A percentile compares a stretch with the other conserved stretches of the same genome.
These are phyloP conservation scores for Idaea dimidiata DNA, from an alignment of 2,888 invertebrate species.

Conservation along the genomic window DNA sequence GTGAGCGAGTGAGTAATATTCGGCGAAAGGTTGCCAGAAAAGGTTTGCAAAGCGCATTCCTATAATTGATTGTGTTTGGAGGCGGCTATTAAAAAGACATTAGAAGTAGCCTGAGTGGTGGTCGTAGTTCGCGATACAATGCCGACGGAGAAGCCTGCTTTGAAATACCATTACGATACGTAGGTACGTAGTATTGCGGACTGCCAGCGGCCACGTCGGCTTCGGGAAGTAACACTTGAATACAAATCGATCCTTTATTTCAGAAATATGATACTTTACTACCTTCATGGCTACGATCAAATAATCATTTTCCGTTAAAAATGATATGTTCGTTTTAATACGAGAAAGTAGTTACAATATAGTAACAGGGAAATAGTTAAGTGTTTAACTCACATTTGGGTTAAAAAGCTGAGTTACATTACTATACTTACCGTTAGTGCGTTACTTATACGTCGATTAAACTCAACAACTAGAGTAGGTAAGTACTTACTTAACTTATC, in stretches of 20 bases:
- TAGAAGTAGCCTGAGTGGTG: slow-evolving; percentile 37
- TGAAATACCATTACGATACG: slow-evolving; percentile 7
- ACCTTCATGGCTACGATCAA: slow-evolving; percentile 3
- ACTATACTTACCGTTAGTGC: background rate
- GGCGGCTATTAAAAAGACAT: slow-evolving; percentile 48
- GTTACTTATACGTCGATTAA: too few relatives aligned
- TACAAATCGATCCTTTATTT: slow-evolving; percentile 26
- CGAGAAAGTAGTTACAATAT: slow-evolving; percentile 4
- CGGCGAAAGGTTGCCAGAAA: slow-evolving; percentile 32
- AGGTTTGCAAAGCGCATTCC: slow-evolving; percentile 30
- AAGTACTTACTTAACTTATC: too few relatives aligned
- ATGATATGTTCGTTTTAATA: slow-evolving; percentile 5
- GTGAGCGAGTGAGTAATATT: slow-evolving; percentile 20
- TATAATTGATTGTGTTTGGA: slow-evolving; percentile 43
- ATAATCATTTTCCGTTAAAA: background rate
- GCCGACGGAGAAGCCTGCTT: slow-evolving; percentile 15
- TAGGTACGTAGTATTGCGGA: background rate
- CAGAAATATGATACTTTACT: slow-evolving; percentile 19
- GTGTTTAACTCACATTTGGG: background rate
- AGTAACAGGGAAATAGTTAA: background rate
- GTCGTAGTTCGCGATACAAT: slow-evolving; percentile 24
- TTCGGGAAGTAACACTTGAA: slow-evolving; percentile 17
- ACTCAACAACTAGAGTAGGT: too few relatives aligned
- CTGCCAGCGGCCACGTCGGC: background rate
- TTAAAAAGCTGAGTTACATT: background rate